Conservation (phyloP, 2,888 invertebrate species). For the Lepetodrilus schrolli region DNA sequence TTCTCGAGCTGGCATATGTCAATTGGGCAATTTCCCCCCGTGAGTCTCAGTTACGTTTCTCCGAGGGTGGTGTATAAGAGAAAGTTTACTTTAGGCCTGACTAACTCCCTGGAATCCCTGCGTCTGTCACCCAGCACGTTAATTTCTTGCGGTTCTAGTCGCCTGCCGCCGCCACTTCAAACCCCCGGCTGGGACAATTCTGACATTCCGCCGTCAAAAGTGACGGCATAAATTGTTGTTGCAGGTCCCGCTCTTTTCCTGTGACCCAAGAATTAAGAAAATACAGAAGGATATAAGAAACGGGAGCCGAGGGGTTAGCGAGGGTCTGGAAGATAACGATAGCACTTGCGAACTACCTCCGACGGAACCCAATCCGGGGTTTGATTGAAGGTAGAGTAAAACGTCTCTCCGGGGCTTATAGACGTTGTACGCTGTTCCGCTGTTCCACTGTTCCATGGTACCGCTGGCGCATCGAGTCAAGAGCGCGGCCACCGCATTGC, state of each 20-base stretch:
- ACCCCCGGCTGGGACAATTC: not conserved
- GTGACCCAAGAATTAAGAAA: not conserved
- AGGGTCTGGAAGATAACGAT: not conserved
- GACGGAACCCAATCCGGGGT: slow-evolving; percentile 3
- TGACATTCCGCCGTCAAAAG: slow-evolving; percentile 25
- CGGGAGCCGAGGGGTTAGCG: not conserved
- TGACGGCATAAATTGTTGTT: slow-evolving; percentile 19
- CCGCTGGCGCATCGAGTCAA: no score
- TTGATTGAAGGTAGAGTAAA: not conserved
- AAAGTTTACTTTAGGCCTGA: not conserved
- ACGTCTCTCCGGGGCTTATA: no score
- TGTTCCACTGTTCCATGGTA: no score
- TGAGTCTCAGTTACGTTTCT: not conserved
- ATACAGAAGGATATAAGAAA: not conserved
- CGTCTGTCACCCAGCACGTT: slow-evolving; percentile 11
- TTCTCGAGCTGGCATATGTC: slow-evolving; percentile 6
- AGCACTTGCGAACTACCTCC: not conserved
- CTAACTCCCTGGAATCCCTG: not conserved
- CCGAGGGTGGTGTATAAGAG: not conserved
- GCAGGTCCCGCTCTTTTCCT: not conserved
- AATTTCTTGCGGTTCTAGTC: not conserved
- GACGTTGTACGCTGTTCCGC: no score
- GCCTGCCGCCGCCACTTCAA: slow-evolving; percentile 11
- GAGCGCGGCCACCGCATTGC: no score
- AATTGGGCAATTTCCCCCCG: slow-evolving; percentile 9